phyloP scores from a whole-genome alignment of 2,797 vertebrate genomes.

The Sternarchorhynchus goeldii region DNA sequence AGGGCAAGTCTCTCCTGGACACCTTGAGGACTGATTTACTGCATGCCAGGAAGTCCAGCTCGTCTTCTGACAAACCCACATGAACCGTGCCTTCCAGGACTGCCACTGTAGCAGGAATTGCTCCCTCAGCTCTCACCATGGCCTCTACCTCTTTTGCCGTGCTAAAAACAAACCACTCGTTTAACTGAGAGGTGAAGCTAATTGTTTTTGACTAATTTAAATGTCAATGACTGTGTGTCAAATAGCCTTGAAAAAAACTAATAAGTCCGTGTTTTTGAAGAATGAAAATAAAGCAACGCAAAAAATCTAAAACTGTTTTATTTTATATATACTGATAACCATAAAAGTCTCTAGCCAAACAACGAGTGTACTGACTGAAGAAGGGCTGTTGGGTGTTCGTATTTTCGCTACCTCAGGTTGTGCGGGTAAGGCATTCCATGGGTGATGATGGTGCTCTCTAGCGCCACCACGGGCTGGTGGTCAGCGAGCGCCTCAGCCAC shows the following conservation, averaged over 20 bases:
- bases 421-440: conserved; percentile 91
- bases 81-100: conserved; percentile 79
- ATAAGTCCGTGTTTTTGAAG: no score
- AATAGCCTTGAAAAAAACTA: no score
- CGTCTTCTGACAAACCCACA: conserved; percentile 77
- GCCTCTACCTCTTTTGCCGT: conserved; percentile 84
- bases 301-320: no score
- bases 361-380: background rate
- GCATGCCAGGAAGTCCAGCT: conserved; percentile 79
- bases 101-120: conserved; percentile 82
- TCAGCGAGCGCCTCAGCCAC: conserved; percentile 79
- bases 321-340: no score
- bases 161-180: conserved; percentile 62
- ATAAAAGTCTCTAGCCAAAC: no score
- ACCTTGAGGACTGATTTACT: conserved; percentile 71
- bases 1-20: conserved; percentile 87
- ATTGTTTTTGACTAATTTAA: no score
- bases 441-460: conserved; percentile 91
- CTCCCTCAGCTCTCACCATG: conserved; percentile 78
- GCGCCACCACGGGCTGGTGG: conserved; percentile 82
- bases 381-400: background rate
- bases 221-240: no score
- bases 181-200: background rate
- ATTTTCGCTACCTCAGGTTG: conserved; percentile 80
- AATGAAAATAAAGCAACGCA: no score